phyloP scores from a whole-genome alignment of 2,113 vertebrate species.

The Beaufortia kweichowensis region DNA sequence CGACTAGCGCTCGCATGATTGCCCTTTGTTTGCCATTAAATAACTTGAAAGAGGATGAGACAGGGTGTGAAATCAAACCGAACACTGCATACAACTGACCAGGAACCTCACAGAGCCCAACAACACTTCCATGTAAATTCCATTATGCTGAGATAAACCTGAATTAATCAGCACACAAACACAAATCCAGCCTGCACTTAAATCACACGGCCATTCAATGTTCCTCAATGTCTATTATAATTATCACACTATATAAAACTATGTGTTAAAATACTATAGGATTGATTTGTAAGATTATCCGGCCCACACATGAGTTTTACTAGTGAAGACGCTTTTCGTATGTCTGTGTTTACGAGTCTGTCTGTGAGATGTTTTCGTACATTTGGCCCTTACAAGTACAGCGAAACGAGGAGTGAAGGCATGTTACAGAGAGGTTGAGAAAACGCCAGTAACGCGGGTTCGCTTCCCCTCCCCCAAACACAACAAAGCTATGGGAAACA shows the following conservation, averaged over 20 bases:
- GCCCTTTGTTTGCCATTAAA: constrained; percentile 60
- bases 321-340: background rate
- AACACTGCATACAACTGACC: constrained; percentile 5
- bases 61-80: constrained; percentile 42
- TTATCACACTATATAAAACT: too few species aligned
- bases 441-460: background rate
- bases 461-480: constrained; percentile 42
- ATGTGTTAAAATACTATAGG: too few species aligned
- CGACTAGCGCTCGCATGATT: constrained; percentile 59
- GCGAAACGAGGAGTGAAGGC: background rate
- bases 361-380: background rate
- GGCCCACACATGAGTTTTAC: too few species aligned
- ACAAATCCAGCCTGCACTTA: background rate
- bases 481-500: constrained; percentile 30
- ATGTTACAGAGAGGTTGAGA: constrained; percentile 21
- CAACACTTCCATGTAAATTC: background rate
- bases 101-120: background rate
- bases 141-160: background rate
- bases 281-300: background rate
- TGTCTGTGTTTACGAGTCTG: background rate
- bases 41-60: constrained; percentile 59
- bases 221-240: too few species aligned
- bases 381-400: background rate
- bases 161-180: background rate
- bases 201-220: background rate